Base-by-base conservation (phyloP, 2,797 vertebrate genomes). In the Myotis myotis region DNA sequence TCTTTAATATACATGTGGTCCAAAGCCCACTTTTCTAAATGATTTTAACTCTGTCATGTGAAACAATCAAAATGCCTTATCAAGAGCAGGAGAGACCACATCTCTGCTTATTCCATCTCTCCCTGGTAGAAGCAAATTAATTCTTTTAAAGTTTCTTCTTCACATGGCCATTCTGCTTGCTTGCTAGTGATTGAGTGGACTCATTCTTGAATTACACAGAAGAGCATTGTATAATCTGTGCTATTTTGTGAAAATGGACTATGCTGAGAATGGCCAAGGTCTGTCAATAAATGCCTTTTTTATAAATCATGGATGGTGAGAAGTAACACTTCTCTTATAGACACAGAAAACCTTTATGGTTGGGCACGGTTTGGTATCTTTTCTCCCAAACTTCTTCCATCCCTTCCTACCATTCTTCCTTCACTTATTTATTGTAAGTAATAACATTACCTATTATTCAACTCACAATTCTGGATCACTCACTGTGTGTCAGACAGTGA, bases 11-110 rank as follows among this genome's bases (percentile, higher is more conserved):
- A 16, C 51, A 22, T 9, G 12, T 55, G 64, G 47, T 25, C 51
- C 71, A 3, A 41, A 76, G 76, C 10, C 36, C 64, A 12, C 49
- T 89, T 92, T 91, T 91, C 64, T 93, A 71, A 94, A 51, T 89
- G 33, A 68, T 47, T 79, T 92, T 66, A 78, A 93, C 15, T 84
- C 49, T 93, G 36, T 82, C 51, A 89, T 93, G 36, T 84, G 78
- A 96, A 66, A 47, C 4, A 81, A 55, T 84, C 10, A 76, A 86
- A 90, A 82, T 83, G 17, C 25, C 51, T 20, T 86, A 57, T n/a
- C 79, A 47, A 89, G 70, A 87, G 80, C 57, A 70, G 60, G 66
- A 84, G 66, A 57, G 44, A 47, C 74, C 68, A 49, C 25, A 53
- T 41, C n/a, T 80, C 12, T 71, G 49, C n/a, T 44, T 80, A 72